Base-by-base conservation (phyloP, 2,888 invertebrate species). In the Cephus nigrinus region DNA sequence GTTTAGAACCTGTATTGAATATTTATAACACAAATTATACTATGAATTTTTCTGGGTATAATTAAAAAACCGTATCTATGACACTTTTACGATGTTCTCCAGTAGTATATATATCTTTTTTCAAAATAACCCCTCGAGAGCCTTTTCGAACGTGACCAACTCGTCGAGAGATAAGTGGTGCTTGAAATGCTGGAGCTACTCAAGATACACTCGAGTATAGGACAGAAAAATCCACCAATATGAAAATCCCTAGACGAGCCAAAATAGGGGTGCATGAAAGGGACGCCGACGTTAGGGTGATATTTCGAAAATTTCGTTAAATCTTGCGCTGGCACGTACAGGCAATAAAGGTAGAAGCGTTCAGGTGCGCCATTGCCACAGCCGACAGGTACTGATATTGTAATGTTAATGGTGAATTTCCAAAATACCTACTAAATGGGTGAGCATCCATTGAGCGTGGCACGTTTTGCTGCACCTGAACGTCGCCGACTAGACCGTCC, bases 281-380 rank as follows among this genome's bases (percentile, higher is more conserved):
- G 81, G 77, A 79, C 78, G 80, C 78, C 81, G 75, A 80, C 72
- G 75, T 78, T 78, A 81, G 81, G 81, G 77, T 75, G 79, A 79
- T 84, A 89, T 90, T 84, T 81, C 79, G 84, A 80, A 89, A 90
- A 92, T 91, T 88, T 88, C 35, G 81, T 76, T 84, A 86, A 89
- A 87, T 86, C 84, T 84, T 84, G 87, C 86, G 84, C 85, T 88
- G 91, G 91, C 92, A 92, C 92, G 92, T 92, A 88, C 88, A 76
- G 85, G 88, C 86, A 87, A 88, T 88, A 86, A 84, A 86, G 78
- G 82, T 78, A 72, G 35, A 15, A 32, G 31, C 32, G 32, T 71
- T 71, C 71, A 71, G 71, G 71, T 71, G 71, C 71, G 71, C 71
- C 71, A 55, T 55, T 55, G 55, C 71, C 32, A 71, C 71, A 71